Evolutionary conservation across 2,888 invertebrate genomes (phyloP), one percentile per base, ranked within the genome.

Genomic region (Smittia sp.): DNA sequence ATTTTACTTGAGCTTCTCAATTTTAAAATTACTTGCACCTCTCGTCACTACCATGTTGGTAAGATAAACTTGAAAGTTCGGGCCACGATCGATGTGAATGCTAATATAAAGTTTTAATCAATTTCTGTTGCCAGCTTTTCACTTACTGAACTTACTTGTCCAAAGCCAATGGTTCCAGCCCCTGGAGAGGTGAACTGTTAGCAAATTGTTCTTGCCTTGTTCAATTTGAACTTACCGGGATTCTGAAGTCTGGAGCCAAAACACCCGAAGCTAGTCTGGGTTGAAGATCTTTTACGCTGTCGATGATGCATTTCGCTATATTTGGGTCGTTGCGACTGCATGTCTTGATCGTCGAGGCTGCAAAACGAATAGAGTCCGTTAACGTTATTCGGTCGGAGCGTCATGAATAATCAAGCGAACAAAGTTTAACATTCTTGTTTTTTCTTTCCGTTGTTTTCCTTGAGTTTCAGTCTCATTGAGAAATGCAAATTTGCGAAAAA

Each of bases 1-100:
- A 58, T 74, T 38, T 74, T 76, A 82, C 82, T 78, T 78, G 27
- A 82, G 76, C 72, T 81, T 80, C 74, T 81, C 81, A 25, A 82
- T 81, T 15, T 78, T 77, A 74, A 82, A 82, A 75, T 81, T 79
- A 74, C 82, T 82, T 52, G 83, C 82, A 1, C 82, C 82, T 0
- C 75, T 77, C 0, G 80, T 81, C 74, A 78, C 81, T 73, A 78
- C 75, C 24, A 82, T 78, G 4, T 81, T 79, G 32, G 79, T 79
- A 38, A 82, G 81, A 0, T 78, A 76, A 0, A 81, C 82, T 75
- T 79, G 77, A 74, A 82, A 83, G 58, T 81, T 81, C 27, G 77
- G 77, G n/a, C 81, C 79, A 18, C 79, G 77, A 0, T 79, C 79
- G 76, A 83, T 78, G 66, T 81, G 79, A 32, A 83, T 82, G 74